Conservation (phyloP, 2,797 vertebrate genomes). For the Alectoris magna region DNA sequence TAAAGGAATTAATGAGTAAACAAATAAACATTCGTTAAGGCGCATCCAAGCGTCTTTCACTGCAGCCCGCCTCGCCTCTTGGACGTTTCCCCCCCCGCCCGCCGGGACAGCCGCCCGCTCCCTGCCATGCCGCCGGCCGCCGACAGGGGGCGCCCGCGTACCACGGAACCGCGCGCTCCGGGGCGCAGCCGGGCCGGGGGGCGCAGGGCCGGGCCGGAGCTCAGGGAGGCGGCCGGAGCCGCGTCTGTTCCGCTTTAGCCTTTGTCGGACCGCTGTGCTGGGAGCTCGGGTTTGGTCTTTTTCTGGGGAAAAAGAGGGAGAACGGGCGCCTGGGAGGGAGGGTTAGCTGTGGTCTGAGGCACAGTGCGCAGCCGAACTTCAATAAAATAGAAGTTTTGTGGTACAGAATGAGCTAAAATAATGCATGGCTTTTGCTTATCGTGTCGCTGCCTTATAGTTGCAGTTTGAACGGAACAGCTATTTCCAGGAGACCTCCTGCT, state of each 20-base stretch:
- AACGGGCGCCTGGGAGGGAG: not conserved
- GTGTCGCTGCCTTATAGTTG: not conserved
- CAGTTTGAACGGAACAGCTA: accelerated
- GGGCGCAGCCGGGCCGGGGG: not conserved
- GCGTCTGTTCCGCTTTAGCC: not conserved
- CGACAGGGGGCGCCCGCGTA: slow-evolving; percentile 96
- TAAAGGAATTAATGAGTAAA: not conserved
- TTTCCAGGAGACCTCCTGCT: not conserved
- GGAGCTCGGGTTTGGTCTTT: not conserved
- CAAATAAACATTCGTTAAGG: not conserved
- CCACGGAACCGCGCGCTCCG: slow-evolving; percentile 80
- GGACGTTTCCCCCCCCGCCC: too few relatives aligned
- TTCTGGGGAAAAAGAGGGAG: not conserved
- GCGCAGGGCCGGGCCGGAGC: not conserved
- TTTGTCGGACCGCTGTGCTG: not conserved
- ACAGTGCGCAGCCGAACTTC: not conserved
- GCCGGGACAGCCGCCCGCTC: not conserved
- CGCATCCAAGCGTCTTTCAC: too few relatives aligned
- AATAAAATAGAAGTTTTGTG: not conserved
- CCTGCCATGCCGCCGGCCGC: not conserved
- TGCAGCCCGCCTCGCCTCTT: too few relatives aligned
- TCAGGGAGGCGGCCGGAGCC: not conserved
- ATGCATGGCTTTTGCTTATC: not conserved
- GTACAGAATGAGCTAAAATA: not conserved
- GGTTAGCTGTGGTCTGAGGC: not conserved